A percentile compares a stretch with the other conserved stretches of the same genome.
phyloP scores from a whole-genome alignment of 1,140 invertebrate genomes.

The Proctacanthus coquilletti region DNA sequence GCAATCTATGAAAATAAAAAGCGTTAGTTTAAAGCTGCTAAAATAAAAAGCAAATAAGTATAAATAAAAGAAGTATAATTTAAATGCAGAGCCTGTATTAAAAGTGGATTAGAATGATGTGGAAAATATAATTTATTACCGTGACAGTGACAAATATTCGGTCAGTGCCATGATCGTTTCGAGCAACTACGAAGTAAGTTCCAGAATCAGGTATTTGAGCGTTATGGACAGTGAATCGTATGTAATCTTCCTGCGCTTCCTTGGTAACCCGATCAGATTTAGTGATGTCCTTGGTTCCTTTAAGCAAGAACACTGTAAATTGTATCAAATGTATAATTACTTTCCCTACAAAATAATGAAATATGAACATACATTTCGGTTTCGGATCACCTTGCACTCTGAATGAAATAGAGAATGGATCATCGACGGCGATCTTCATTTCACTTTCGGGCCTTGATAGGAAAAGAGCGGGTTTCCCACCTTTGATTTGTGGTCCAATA shows the following conservation, averaged over 20 bases:
- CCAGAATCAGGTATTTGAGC: slow-evolving; percentile 74
- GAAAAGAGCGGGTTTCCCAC: slow-evolving; percentile 61
- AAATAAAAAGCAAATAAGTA: neutral
- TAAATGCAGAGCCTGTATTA: neutral
- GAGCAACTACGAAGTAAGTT: slow-evolving; percentile 84
- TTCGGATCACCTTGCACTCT: slow-evolving; percentile 63
- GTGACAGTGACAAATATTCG: slow-evolving; percentile 68
- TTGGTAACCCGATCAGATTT: slow-evolving; percentile 58
- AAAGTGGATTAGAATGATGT: neutral
- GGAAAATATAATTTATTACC: slow-evolving; percentile 31
- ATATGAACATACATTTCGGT: slow-evolving; percentile 51
- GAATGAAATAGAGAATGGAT: slow-evolving; percentile 67
- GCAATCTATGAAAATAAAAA: slow-evolving; percentile 22
- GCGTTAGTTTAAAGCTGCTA: neutral
- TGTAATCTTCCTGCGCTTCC: slow-evolving; percentile 69
- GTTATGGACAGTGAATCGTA: slow-evolving; percentile 74
- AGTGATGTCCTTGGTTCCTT: slow-evolving; percentile 68
- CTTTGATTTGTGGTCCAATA: slow-evolving; percentile 39
- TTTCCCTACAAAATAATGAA: neutral
- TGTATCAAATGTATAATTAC: slow-evolving; percentile 1
- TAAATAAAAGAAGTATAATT: neutral
- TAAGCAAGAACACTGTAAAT: slow-evolving; percentile 64
- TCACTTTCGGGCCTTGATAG: slow-evolving; percentile 58
- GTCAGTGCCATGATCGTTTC: slow-evolving; percentile 78
- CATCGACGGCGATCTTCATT: slow-evolving; percentile 53